Evolutionary conservation across 2,888 invertebrate species (phyloP).

Genomic region (Piscicola geometra): DNA sequence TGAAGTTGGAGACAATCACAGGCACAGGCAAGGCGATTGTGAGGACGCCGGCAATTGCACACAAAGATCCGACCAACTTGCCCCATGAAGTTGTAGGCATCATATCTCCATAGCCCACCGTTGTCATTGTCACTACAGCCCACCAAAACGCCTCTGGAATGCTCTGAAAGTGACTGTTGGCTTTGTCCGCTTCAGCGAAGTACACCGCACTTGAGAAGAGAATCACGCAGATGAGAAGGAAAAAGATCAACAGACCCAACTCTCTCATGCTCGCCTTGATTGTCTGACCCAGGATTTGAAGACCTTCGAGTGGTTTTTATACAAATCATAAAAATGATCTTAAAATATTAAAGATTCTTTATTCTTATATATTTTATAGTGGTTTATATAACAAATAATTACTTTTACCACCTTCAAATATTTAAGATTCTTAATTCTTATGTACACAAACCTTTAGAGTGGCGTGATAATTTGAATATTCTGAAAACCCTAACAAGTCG

Average conservation of each 20-base stretch:
- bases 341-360: too few relatives aligned
- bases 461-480: conserved; percentile 98
- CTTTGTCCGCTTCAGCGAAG: conserved; percentile 88
- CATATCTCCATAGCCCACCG: conserved; percentile 99
- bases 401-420: too few relatives aligned
- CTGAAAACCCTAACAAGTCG: conserved; percentile 98
- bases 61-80: conserved; percentile 80
- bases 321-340: too few relatives aligned
- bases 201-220: conserved; percentile 91
- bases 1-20: conserved; percentile 99
- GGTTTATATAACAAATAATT: too few relatives aligned
- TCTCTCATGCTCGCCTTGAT: conserved; percentile 98
- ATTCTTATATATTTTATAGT: too few relatives aligned
- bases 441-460: conserved; percentile 85
- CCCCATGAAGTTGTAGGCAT: conserved; percentile 98
- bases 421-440: too few relatives aligned
- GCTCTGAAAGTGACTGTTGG: conserved; percentile 85
- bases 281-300: conserved; percentile 96
- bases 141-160: conserved; percentile 95
- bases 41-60: conserved; percentile 97
- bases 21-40: conserved; percentile 98
- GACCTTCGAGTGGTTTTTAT: conserved; percentile 49
- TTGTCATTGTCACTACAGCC: conserved; percentile 87
- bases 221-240: conserved; percentile 96
- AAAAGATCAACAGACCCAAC: conserved; percentile 97